Percentiles rank a stretch among this genome's conserved stretches.
phyloP scores from a whole-genome alignment of 1,140 invertebrate genomes.

The Ctenoplectra terminalis region DNA sequence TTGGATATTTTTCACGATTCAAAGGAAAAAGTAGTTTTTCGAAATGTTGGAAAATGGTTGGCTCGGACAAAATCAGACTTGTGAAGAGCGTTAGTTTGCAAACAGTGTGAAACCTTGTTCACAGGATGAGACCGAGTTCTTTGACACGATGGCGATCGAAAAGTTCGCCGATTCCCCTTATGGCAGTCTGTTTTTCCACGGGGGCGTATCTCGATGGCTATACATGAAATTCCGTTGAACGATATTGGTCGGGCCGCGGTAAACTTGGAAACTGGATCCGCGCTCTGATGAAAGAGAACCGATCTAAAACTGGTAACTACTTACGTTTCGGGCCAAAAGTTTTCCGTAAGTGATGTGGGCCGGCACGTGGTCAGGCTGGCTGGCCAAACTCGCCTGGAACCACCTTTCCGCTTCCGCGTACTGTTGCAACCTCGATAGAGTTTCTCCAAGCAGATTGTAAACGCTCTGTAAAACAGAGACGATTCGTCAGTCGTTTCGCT shows the following conservation, averaged over 20 bases:
- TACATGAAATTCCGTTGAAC: constrained; percentile 29
- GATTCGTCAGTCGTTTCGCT: not conserved
- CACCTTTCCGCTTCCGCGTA: constrained; percentile 92
- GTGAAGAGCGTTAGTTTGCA: not conserved
- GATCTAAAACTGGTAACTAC: constrained; percentile 75
- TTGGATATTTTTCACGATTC: not conserved
- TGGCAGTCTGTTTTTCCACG: not conserved
- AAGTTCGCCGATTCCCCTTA: constrained; percentile 19
- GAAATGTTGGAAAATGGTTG: not conserved
- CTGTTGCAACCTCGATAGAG: constrained; percentile 90
- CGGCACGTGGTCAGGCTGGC: constrained; percentile 93
- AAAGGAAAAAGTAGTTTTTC: not conserved
- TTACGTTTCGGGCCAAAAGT: constrained; percentile 94
- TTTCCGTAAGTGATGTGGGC: constrained; percentile 96
- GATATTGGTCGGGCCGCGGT: constrained; percentile 27
- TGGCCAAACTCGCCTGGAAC: constrained; percentile 91
- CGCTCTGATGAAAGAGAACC: constrained; percentile 54
- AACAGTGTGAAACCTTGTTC: not conserved
- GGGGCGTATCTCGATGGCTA: not conserved
- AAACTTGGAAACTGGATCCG: constrained; percentile 48
- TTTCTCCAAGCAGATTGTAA: constrained; percentile 94
- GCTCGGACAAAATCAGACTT: no score
- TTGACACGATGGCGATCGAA: not conserved
- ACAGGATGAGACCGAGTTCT: not conserved
- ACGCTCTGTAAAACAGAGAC: constrained; percentile 85